Base-by-base conservation (phyloP, 2,888 invertebrate species). In the Hedya salicella region DNA sequence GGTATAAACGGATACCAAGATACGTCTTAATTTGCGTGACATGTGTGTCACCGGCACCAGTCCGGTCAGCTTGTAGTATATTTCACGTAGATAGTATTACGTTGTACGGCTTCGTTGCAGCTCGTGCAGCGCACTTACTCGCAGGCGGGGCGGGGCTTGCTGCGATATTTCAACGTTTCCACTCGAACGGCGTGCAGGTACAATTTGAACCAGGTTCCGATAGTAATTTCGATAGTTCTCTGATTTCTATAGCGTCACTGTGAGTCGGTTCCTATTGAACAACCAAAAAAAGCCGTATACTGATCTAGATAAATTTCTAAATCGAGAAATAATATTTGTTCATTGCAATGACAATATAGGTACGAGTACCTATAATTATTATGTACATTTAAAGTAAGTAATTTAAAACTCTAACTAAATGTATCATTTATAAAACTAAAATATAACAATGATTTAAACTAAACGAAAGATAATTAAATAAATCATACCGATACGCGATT, bases 61-160 rank as follows among this genome's bases (percentile, higher is more conserved):
- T 44, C 40, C 21, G 9, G 50, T 52, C 42, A 49, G 9, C 25
- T 65, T 16, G 48, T 16, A 44, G 44, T 36, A 57, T 32, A 66
- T 60, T 53, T 65, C 39, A 53, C 48, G 19, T 14, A 42, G 39
- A 32, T 40, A 32, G 48, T 39, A 48, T 60, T 66, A 65, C 60
- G 39, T 64, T 68, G 62, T 68, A 68, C n/a, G 69, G 70, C 62
- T 70, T 75, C 64, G 69, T 62, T 71, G 76, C 74, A 74, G 68
- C 70, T 61, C 40, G 46, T 39, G 50, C 61, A 57, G 52, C 48
- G 78, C 78, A 78, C 75, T 81, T 77, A 79, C 61, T 70, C 68
- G 73, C 83, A 80, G 80, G 69, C 76, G 66, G 74, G 80, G 81
- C 77, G 79, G 73, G 68, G 69, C 73, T 49, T 53, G 54, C 48